These are phyloP conservation scores for Patagioenas fasciata DNA, from an alignment of 2,113 vertebrate genomes.

Conservation along the genomic window DNA sequence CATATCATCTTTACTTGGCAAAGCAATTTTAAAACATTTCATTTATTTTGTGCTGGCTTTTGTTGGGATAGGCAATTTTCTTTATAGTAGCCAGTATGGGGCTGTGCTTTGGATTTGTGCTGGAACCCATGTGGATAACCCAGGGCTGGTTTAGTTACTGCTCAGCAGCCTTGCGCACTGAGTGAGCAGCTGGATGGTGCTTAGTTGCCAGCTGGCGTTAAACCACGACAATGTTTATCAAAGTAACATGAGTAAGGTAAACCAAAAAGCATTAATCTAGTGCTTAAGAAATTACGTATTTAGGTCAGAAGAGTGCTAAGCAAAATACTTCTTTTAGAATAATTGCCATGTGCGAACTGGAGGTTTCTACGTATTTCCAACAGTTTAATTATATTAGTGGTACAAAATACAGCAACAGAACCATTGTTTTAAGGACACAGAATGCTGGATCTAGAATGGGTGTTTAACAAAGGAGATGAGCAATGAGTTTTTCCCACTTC, in stretches of 20 bases:
- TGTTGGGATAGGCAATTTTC: background rate
- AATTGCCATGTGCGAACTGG: background rate
- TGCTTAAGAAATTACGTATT: background rate
- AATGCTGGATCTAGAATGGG: background rate
- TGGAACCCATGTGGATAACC: background rate
- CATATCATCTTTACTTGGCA: background rate
- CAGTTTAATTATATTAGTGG: background rate
- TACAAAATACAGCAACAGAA: background rate
- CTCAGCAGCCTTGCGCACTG: background rate
- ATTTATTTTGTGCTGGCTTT: background rate
- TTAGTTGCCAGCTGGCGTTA: background rate
- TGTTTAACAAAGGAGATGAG: background rate
- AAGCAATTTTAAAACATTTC: background rate
- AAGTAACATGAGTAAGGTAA: background rate
- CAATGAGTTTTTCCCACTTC: background rate
- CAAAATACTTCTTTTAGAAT: background rate
- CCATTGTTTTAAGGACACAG: background rate
- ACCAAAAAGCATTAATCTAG: background rate
- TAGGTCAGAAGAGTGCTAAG: background rate
- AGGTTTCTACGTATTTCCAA: background rate
- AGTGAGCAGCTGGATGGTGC: background rate
- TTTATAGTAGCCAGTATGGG: no score
- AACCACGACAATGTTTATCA: background rate
- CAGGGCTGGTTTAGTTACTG: background rate
- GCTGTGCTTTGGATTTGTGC: background rate